These are phyloP conservation scores for Phymanthus crucifer DNA, from an alignment of 92 coral and sea anemone genomes.

Conservation along the genomic window DNA sequence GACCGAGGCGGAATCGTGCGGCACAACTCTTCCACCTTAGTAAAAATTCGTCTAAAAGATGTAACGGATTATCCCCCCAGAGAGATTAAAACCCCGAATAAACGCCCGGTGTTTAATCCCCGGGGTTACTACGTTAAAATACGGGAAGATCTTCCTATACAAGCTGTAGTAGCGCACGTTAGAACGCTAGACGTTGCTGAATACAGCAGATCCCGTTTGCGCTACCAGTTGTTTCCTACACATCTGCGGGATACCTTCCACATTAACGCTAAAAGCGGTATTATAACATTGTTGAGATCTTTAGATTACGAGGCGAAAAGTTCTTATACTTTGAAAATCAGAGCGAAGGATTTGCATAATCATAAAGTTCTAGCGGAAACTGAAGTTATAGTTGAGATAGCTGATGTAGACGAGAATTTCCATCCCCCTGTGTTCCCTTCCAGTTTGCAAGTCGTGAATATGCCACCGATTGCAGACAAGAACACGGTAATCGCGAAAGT, in stretches of 20 bases:
- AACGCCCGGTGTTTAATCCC: constrained; percentile 56
- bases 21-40: constrained; percentile 60
- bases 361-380: constrained; percentile 45
- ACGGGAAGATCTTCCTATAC: constrained; percentile 88
- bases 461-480: constrained; percentile 46
- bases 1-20: constrained; percentile 76
- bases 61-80: constrained; percentile 55
- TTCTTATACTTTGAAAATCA: constrained; percentile 46
- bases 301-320: constrained; percentile 61
- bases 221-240: constrained; percentile 45
- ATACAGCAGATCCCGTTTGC: constrained; percentile 36
- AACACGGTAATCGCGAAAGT: constrained; percentile 48
- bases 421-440: constrained; percentile 69
- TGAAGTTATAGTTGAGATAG: constrained; percentile 58
- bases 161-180: constrained; percentile 71
- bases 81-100: constrained; percentile 14
- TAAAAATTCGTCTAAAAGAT: constrained; percentile 65
- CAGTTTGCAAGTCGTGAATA: constrained; percentile 40
- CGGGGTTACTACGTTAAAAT: constrained; percentile 73
- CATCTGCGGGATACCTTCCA: constrained; percentile 59
- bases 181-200: constrained; percentile 42
- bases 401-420: constrained; percentile 78
- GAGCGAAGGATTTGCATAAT: constrained; percentile 33
- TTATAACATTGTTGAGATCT: constrained; percentile 62
- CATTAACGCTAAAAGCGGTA: constrained; percentile 82